Conservation (phyloP, 2,888 invertebrate genomes). For the Didymodactylos carnosus region DNA sequence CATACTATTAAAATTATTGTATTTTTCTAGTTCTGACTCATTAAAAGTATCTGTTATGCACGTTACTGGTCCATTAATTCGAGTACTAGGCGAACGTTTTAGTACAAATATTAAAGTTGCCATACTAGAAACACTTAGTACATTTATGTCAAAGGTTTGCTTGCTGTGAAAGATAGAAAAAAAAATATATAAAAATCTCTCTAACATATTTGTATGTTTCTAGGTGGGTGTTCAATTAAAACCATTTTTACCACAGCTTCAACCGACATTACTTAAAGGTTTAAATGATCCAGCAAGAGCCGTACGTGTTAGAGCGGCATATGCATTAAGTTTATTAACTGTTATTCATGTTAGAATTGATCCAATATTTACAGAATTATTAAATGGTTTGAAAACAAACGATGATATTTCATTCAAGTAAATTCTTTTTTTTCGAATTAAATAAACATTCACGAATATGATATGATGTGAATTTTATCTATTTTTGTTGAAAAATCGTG, state of each 20-base stretch:
- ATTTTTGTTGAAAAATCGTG: too few species aligned
- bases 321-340: conserved; percentile 64
- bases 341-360: conserved; percentile 78
- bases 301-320: conserved; percentile 65
- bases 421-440: conserved; percentile 1
- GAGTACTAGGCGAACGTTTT: conserved; percentile 85
- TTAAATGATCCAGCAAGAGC: conserved; percentile 66
- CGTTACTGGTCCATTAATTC: conserved; percentile 88
- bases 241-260: conserved; percentile 90
- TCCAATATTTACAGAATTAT: conserved; percentile 76
- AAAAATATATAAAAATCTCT: background rate
- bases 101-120: conserved; percentile 81
- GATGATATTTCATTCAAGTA: conserved; percentile 60
- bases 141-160: conserved; percentile 63
- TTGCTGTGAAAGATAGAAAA: background rate
- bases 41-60: conserved; percentile 84
- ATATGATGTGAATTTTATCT: too few species aligned
- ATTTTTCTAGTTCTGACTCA: conserved; percentile 52
- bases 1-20: background rate
- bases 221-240: conserved; percentile 52
- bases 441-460: too few species aligned
- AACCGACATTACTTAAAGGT: conserved; percentile 89
- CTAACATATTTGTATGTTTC: conserved; percentile 1
- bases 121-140: conserved; percentile 73
- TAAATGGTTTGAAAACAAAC: conserved; percentile 55